Evolutionary conservation across 2,797 vertebrate genomes (phyloP), one percentile per base, ranked within the genome.

Genomic region (Eulemur albifrons): DNA sequence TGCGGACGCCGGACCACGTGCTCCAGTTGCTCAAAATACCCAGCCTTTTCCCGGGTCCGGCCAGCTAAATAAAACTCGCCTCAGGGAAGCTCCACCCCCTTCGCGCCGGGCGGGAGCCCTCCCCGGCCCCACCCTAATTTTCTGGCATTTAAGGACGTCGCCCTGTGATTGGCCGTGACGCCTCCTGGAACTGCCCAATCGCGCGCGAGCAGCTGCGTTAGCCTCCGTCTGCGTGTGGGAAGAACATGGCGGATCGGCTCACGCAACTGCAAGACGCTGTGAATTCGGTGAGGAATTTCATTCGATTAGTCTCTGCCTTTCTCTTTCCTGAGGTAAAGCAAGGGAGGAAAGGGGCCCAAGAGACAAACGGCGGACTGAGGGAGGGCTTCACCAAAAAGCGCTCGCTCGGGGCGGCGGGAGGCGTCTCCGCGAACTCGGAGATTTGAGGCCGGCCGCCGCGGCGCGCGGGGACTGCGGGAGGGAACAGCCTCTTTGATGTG

Each of bases 261-360:
- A 99, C 99, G 0, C 99, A 99, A 95, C 98, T 99, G 4, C 99
- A 99, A 95, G 99, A 99, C 70, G 99, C 99, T 0, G 99, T 99
- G 67, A 99, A 99, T 93, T 99, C 99, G 97, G 99, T 99, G 98
- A 98, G 99, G 27, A 4, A 4, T 91, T 84, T 59, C 23, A 0
- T 14, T 52, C 40, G 0, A 1, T 70, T 75, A 10, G 30, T 43
- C 14, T 52, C 57, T 11, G 65, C 18, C 38, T 84, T 54, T 43
- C 7, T 59, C 23, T 57, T 45, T 83, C 13, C 11, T 17, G 48
- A 87, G 10, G 20, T 20, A 89, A 65, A 91, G 32, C 15, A 5
- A 21, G 15, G 38, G 5, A 23, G 32, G 35, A 27, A 43, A 21
- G 86, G 61, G 43, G 61, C 9, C 35, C 13, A 2, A 20, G 30